Evolutionary conservation across 2,113 vertebrate species (phyloP), one percentile per base, ranked within the genome.

Genomic region (Girardinichthys multiradiatus): DNA sequence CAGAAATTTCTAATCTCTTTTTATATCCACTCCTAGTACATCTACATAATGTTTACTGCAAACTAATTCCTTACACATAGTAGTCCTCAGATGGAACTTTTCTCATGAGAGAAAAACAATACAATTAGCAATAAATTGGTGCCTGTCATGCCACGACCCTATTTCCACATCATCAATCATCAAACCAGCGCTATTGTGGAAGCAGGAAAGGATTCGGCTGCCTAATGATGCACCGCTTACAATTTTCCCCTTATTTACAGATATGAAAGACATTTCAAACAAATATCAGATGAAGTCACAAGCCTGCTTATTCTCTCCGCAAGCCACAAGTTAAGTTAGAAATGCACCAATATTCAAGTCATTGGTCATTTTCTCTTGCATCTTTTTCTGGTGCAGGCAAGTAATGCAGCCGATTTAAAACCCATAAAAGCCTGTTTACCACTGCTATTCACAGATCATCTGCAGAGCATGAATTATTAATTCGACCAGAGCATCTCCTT

Each of bases 401-500:
- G 73, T 85, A 81, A 89, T 78, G 54, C 24, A 58, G 81, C 76
- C 74, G 88, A 87, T 90, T 89, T 89, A 77, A 91, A 85, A 76
- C 69, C 77, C 74, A 74, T 74, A 89, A 89, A 91, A 85, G 80
- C 76, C 78, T 90, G 91, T 93, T 93, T 91, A 91, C 87, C 74
- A 74, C 82, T 86, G 81, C 85, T 86, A 84, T 85, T 90, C 88
- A 86, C 84, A 87, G 88, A 94, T 93, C 91, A 90, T 93, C 89
- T 89, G 83, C 91, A 85, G 83, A 83, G 78, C 73, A 85, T 94
- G 89, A 90, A 92, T 91, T 89, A 92, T 94, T 91, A 92, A 92
- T 92, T 54, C 72, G 35, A 33, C 42, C 72, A 15, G 60, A 77
- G 80, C 76, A 75, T 86, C 80, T 79, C 74, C 64, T 48, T 67